Base-by-base conservation (phyloP, 2,888 invertebrate genomes). In the Andrena trimmerana region DNA sequence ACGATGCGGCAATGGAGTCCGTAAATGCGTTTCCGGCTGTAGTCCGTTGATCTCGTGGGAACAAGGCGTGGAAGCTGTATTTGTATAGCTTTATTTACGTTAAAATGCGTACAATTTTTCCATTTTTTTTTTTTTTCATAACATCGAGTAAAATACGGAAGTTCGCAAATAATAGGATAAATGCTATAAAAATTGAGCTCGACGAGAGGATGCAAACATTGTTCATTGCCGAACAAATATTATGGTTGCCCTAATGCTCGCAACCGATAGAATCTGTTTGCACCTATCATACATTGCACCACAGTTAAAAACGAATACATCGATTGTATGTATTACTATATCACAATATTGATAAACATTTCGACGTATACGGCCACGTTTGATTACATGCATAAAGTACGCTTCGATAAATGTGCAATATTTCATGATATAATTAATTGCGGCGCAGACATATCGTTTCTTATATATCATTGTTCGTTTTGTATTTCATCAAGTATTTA, bases 151-250 rank as follows among this genome's bases (percentile, higher is more conserved):
- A 90, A 88, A 81, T 90, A 83, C 76, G 85, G 77, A 86, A 77
- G 27, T 48, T 75, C 63, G 62, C 71, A 68, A 81, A 71, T 82
- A 88, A 77, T 71, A 84, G 33, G 71, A 83, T 84, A 88, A 86
- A 84, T 48, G 83, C 79, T 83, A 79, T 78, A 84, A 88, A 88
- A 87, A 87, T 85, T 90, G 88, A 88, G 86, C 84, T 79, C 63
- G 67, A 57, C 68, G 68, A 69, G 50, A 62, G 77, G 68, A 57
- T 66, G 63, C 10, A 74, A 71, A 71, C 29, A n/a, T 50, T 54
- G 4, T 54, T 69, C 13, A 48, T 29, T 52, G 27, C 5, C 33
- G 52, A 69, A 31, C 54, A 62, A 71, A 60, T 67, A 52, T 71
- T 52, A 54, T 20, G 65, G 16, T 42, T 42, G 62, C 16, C 31